Conservation (phyloP, 2,797 vertebrate genomes). For the Babyrousa celebensis region DNA sequence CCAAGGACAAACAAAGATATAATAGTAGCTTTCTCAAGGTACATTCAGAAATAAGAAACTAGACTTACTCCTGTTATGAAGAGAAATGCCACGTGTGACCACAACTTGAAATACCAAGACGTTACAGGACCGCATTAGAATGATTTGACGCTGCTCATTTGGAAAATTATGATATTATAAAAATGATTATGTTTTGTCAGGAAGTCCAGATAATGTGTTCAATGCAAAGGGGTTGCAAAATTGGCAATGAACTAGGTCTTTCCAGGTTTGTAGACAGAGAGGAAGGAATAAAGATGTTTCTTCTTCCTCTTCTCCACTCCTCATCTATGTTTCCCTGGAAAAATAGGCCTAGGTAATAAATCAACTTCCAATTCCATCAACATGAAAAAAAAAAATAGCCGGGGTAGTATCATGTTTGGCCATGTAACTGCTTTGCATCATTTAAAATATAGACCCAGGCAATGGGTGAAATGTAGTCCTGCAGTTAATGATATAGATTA, state of each 20-base stretch:
- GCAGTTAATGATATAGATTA: slow-evolving; percentile 4
- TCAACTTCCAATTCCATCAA: slow-evolving; percentile 30
- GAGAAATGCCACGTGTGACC: background rate
- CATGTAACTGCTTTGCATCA: slow-evolving; percentile 32
- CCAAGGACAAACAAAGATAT: slow-evolving; percentile 44
- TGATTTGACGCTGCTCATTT: background rate
- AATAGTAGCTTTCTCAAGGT: slow-evolving; percentile 9
- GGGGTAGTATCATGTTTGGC: background rate
- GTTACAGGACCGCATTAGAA: background rate
- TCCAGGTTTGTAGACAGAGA: background rate
- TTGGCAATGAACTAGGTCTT: background rate
- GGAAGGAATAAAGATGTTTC: background rate
- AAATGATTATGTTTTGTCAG: slow-evolving; percentile 60
- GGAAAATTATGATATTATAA: slow-evolving; percentile 10
- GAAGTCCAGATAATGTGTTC: slow-evolving; percentile 13
- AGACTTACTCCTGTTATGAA: background rate
- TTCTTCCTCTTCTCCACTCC: background rate
- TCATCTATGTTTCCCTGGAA: background rate
- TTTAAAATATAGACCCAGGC: slow-evolving; percentile 34
- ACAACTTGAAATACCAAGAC: slow-evolving; percentile 59
- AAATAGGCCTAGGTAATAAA: background rate
- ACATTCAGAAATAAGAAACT: slow-evolving; percentile 25
- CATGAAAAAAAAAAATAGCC: background rate
- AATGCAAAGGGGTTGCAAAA: slow-evolving; percentile 24
- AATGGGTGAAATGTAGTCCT: background rate